Evolutionary conservation across 2,113 vertebrate species (phyloP), one percentile per base, ranked within the genome.

Genomic region (Syngnathus typhle): DNA sequence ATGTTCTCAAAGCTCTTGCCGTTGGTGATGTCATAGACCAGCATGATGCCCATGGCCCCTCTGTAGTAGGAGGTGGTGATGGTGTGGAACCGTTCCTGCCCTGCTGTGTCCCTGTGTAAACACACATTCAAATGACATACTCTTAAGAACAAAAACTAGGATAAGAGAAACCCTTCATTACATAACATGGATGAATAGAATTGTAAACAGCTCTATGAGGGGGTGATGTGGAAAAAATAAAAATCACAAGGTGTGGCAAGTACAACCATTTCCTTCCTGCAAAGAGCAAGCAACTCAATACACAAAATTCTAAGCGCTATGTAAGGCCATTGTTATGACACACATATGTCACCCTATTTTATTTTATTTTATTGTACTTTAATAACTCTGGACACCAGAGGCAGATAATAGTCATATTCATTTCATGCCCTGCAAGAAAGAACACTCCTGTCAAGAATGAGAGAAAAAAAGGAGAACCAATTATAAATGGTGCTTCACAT

Each of bases 1-100:
- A 98, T 98, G 94, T 99, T 99, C 86, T 99, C 96, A 54, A 98
- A 99, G 92, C 97, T 98, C 93, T 98, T 99, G 89, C 94, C 95
- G 46, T 98, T 99, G 85, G 95, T 96, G 92, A 98, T 98, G 92
- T 98, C 96, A 65, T 98, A 99, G 58, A 98, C 97, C 84, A 99
- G 92, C 97, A 99, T 98, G 90, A 99, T 99, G 72, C 96, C 97
- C 97, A 99, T 98, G 87, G 97, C 97, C 55, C 97, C 97, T 86
- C 97, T 91, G 93, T 99, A 99, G 84, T 99, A 99, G 83, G 97
- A 99, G 85, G 97, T 99, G 92, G 97, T 99, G 92, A 99, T 99
- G 90, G 96, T 99, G 88, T 99, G 97, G 91, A 99, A 99, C 61
- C 97, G 89, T 36, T 99, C 97, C 89, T 99, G 97, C 13, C 97